A percentile compares a stretch with the other conserved stretches of the same genome.
These are phyloP conservation scores for Cantharis rustica DNA, from an alignment of 2,888 invertebrate species.

Conservation along the genomic window DNA sequence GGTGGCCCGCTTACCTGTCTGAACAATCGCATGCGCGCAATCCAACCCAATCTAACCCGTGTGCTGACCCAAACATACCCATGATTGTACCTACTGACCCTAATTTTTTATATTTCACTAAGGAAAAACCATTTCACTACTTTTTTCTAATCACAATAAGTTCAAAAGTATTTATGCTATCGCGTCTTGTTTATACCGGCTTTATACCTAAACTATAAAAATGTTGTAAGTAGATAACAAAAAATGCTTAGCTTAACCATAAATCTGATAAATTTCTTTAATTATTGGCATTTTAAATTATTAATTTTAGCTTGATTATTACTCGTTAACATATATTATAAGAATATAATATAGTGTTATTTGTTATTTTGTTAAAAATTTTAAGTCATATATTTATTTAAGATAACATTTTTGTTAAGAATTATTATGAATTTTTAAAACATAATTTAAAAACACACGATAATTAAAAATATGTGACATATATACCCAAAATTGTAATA, in stretches of 20 bases:
- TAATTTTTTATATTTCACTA: neutral
- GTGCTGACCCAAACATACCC: slow-evolving; percentile 31
- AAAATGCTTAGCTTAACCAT: neutral
- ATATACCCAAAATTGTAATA: neutral
- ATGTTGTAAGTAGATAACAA: neutral
- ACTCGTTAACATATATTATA: neutral
- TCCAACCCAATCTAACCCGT: slow-evolving; percentile 21
- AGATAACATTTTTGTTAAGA: neutral
- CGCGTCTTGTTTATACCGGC: neutral
- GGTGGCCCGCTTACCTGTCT: slow-evolving; percentile 38
- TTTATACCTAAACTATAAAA: neutral
- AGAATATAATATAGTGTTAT: neutral
- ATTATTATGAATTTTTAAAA: neutral
- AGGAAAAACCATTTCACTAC: neutral
- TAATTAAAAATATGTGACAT: neutral
- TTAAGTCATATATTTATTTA: neutral
- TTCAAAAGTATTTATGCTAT: neutral
- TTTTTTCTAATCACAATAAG: neutral
- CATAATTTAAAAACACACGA: neutral
- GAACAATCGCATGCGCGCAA: slow-evolving; percentile 36
- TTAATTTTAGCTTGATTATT: neutral
- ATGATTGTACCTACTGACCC: slow-evolving; percentile 22
- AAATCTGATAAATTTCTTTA: neutral
- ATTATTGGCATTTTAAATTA: neutral
- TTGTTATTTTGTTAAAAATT: neutral